phyloP scores from a whole-genome alignment of 2,888 invertebrate genomes.

The Eurytoma adleriae region DNA sequence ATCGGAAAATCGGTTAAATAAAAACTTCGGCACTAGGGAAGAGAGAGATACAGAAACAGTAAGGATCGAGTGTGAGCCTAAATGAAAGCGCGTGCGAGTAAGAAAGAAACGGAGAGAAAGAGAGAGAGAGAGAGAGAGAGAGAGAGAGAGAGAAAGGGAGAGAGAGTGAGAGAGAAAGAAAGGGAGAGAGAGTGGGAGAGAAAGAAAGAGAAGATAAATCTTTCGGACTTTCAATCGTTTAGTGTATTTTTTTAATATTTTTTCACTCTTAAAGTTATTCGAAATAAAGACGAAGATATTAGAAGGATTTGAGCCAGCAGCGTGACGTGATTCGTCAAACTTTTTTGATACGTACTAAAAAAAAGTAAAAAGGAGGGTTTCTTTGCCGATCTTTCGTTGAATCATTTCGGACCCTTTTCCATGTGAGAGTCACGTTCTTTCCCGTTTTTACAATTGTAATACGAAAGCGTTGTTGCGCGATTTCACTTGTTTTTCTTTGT shows the following conservation, averaged over 20 bases:
- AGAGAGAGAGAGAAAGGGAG: neutral
- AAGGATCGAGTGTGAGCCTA: neutral
- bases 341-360: slow-evolving; percentile 48
- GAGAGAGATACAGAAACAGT: neutral
- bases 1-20: neutral
- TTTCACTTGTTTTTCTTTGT: slow-evolving; percentile 55
- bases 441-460: slow-evolving; percentile 57
- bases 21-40: neutral
- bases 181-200: neutral
- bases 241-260: slow-evolving; percentile 48
- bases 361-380: slow-evolving; percentile 11
- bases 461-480: slow-evolving; percentile 59
- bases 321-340: slow-evolving; percentile 28
- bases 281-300: slow-evolving; percentile 45
- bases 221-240: slow-evolving; percentile 49
- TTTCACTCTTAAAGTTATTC: slow-evolving; percentile 43
- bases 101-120: neutral
- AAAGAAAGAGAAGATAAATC: neutral
- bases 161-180: slow-evolving; percentile 4
- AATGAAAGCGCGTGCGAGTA: slow-evolving; percentile 21
- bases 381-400: slow-evolving; percentile 26
- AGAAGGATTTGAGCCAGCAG: slow-evolving; percentile 32
- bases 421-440: slow-evolving; percentile 50
- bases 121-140: slow-evolving; percentile 22
- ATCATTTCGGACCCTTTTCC: slow-evolving; percentile 3